Base-by-base conservation (phyloP, 2,113 vertebrate genomes). In the Martes martes region DNA sequence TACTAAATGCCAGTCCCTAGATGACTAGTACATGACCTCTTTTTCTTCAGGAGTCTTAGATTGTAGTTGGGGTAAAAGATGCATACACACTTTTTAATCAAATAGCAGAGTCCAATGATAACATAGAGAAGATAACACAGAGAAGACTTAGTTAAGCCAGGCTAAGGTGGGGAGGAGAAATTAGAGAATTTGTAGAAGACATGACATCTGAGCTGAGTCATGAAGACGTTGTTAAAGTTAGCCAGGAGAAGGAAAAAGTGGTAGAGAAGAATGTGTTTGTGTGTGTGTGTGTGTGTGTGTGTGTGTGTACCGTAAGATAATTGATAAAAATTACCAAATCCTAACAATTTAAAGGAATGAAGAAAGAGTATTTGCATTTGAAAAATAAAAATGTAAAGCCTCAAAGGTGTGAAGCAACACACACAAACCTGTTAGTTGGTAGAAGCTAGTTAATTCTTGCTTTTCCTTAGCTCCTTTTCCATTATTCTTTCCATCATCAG, bases 191-290 rank as follows among this genome's bases (percentile, higher is more conserved):
- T 19, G 71, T 91, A 5, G 57, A 89, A 91, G 18, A 93, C 52
- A 13, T 45, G 6, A 78, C 21, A 18, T 50, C 82, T 89, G 65
- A 76, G 31, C 24, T 91, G 63, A 82, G 33, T 52, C 4, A 18
- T 18, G 4, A 95, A 95, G 45, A 82, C 16, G 2, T 47, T 96
- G 36, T 36, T 85, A 33, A 96, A 96, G 83, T 94, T 65, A 80
- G n/a, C n/a, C 47, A 69, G 11, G 2, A 52, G 33, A 86, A 83
- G 2, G 28, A 71, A 82, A 89, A 81, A 36, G 52, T 71, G 28
- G 13, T 55, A 67, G 36, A 57, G 21, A 67, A 11, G 33, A 1
- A 11, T 9, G 45, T 8, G 2, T 78, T 10, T 45, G 11, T 4
- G 4, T 26, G 4, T 69, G 59, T n/a, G 18, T 21, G 11, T n/a